Evolutionary conservation across 2,113 vertebrate genomes (phyloP).

Genomic region (Zapus hudsonius): DNA sequence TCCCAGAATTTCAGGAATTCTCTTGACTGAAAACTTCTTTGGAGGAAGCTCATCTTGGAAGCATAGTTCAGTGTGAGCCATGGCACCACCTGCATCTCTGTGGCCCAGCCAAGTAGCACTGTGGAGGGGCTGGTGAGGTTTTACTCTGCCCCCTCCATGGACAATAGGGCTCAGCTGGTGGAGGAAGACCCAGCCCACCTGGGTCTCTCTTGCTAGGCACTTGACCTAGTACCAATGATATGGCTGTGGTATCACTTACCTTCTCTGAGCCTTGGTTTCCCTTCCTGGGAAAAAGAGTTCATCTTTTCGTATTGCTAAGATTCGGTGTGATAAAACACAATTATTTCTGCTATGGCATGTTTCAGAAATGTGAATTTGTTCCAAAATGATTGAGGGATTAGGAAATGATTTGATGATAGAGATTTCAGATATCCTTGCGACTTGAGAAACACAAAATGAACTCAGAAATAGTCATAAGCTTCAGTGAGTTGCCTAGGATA

Average conservation of each 20-base stretch:
- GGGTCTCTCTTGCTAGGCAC: not conserved
- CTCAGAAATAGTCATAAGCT: not conserved
- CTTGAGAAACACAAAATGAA: not conserved
- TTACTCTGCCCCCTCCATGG: not conserved
- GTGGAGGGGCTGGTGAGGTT: not conserved
- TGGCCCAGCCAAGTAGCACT: not conserved
- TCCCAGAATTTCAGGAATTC: not conserved
- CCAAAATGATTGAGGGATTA: not conserved
- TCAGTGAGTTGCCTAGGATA: not conserved
- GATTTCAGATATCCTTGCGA: not conserved
- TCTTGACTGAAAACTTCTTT: not conserved
- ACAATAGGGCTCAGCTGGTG: not conserved
- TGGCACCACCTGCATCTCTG: not conserved
- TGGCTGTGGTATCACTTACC: not conserved
- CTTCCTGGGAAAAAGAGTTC: not conserved
- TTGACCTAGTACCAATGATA: not conserved
- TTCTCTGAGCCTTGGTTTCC: not conserved
- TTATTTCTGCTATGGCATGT: not conserved
- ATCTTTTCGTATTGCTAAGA: not conserved
- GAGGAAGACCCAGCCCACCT: not conserved
- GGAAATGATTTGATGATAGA: not conserved
- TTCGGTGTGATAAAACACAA: not conserved
- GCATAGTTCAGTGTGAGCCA: not conserved
- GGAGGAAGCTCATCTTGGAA: not conserved
- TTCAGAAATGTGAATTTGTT: conserved; percentile 3